Evolutionary conservation across 2,888 invertebrate genomes (phyloP).

Genomic region (Plemyria rubiginata): DNA sequence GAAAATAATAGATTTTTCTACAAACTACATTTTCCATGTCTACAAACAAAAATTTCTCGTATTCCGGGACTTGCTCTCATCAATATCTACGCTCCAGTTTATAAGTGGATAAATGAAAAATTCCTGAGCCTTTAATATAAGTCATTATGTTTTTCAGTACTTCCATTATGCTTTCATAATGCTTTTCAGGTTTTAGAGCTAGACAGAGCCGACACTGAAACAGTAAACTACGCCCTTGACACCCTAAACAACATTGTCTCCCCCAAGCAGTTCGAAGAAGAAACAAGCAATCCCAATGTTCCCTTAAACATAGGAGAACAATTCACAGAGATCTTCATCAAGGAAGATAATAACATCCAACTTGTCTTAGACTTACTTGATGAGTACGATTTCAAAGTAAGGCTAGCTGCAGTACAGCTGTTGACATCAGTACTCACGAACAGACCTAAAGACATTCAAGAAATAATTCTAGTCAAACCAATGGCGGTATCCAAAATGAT

Average conservation of each 20-base stretch:
- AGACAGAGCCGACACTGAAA: conserved; percentile 96
- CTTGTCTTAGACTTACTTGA: conserved; percentile 93
- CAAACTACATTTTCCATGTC: too few species aligned
- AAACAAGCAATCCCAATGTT: conserved; percentile 87
- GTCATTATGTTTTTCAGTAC: too few species aligned
- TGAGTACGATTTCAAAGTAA: conserved; percentile 97
- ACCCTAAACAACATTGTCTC: conserved; percentile 96
- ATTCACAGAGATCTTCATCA: conserved; percentile 98
- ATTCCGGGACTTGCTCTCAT: too few species aligned
- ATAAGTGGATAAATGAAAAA: not conserved
- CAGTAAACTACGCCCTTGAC: conserved; percentile 95
- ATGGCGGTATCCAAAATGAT: conserved; percentile 99
- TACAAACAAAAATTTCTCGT: too few species aligned
- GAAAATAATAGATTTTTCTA: too few species aligned
- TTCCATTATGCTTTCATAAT: too few species aligned
- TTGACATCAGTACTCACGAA: conserved; percentile 95
- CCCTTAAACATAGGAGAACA: conserved; percentile 93
- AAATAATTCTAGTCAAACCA: conserved; percentile 94
- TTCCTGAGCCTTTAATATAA: too few species aligned
- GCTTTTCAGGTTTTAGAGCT: conserved; percentile 90
- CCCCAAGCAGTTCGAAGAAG: conserved; percentile 92
- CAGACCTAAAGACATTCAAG: conserved; percentile 94
- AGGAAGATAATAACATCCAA: conserved; percentile 93
- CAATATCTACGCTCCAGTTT: too few species aligned
- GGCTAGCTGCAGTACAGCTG: conserved; percentile 95